Percentiles rank a stretch among this genome's conserved stretches.
phyloP scores from a whole-genome alignment of 2,797 vertebrate species.

The Naso thynnoides region DNA sequence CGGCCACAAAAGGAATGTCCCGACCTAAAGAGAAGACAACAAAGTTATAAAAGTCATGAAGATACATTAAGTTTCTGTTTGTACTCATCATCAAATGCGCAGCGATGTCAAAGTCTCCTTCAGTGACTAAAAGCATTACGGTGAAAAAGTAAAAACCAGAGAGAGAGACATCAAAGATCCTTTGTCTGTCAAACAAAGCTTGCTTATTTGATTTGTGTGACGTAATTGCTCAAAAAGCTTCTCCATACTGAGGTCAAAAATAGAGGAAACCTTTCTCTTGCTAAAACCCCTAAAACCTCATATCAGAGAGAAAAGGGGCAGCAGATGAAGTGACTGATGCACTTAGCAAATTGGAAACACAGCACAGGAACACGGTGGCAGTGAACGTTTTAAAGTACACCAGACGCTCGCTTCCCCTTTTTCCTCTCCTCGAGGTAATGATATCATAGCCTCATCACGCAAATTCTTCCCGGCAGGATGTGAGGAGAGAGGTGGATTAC shows the following conservation, averaged over 20 bases:
- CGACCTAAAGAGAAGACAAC: constrained; percentile 68
- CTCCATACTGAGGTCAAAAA: constrained; percentile 42
- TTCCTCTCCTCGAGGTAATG: constrained; percentile 2
- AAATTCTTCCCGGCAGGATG: constrained; percentile 19
- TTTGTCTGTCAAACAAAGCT: constrained; percentile 19
- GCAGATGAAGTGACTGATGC: constrained; percentile 65
- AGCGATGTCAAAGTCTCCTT: neutral
- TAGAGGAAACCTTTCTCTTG: constrained; percentile 7
- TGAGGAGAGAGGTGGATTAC: constrained; percentile 34
- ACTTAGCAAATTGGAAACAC: constrained; percentile 65
- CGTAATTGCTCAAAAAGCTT: constrained; percentile 35
- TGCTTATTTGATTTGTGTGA: constrained; percentile 54
- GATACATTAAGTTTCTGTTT: too few relatives aligned
- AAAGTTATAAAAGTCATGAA: too few relatives aligned
- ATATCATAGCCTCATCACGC: constrained; percentile 41
- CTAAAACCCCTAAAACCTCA: constrained; percentile 13
- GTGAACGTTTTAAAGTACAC: too few relatives aligned
- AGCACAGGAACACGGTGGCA: constrained; percentile 27
- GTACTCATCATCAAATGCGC: neutral
- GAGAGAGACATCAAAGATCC: neutral
- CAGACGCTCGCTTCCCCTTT: neutral
- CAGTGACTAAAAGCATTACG: neutral
- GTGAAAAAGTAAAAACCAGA: neutral
- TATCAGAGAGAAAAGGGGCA: neutral
- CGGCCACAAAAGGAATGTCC: constrained; percentile 79